A percentile compares a stretch with the other conserved stretches of the same genome.
Conservation (phyloP, 2,113 vertebrate genomes). For the Smithornis capensis region DNA sequence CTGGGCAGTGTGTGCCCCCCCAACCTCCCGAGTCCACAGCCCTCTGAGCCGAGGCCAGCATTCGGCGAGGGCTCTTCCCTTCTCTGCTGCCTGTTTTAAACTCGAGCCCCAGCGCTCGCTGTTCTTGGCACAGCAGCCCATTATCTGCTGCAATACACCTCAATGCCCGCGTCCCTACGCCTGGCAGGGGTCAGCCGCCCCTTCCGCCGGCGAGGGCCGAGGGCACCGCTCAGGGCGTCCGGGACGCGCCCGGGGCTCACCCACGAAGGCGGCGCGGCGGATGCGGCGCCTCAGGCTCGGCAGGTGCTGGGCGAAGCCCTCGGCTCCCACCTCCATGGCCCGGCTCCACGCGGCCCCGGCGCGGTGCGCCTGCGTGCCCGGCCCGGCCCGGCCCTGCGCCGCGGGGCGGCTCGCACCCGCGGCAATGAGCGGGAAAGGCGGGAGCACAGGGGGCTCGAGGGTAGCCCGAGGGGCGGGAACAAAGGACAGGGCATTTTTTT, state of each 20-base stretch:
- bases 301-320: constrained; percentile 28
- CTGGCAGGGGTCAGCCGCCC: not conserved
- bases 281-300: constrained; percentile 42
- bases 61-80: rapidly evolving
- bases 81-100: rapidly evolving
- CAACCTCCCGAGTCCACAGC: rapidly evolving
- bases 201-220: not conserved
- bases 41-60: not conserved
- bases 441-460: rapidly evolving
- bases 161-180: rapidly evolving
- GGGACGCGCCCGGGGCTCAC: constrained; percentile 17
- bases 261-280: constrained; percentile 60
- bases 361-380: not conserved
- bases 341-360: rapidly evolving
- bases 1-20: too few relatives aligned
- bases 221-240: not conserved
- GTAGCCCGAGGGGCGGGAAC: too few relatives aligned
- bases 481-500: rapidly evolving
- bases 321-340: constrained; percentile 59
- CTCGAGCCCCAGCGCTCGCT: not conserved
- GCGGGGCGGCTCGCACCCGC: not conserved
- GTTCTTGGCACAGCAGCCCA: not conserved
- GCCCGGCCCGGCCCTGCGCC: not conserved
- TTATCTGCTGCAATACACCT: rapidly evolving
- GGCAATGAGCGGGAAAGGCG: rapidly evolving